phyloP scores from a whole-genome alignment of 23 tunicate species.

The Ciona savignyi region DNA sequence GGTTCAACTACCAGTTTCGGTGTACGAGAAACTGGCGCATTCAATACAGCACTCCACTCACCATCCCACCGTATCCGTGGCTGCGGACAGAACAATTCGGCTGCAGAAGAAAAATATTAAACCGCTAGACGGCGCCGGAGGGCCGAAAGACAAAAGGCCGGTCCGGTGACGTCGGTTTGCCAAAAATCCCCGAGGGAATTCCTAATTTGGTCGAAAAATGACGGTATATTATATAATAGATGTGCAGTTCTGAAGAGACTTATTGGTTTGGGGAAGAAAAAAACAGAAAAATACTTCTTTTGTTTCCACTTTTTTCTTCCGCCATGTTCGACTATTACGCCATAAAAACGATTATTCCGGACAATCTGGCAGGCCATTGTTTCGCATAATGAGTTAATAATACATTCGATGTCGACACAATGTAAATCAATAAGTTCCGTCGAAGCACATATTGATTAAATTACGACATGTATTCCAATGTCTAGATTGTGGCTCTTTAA shows the following conservation, averaged over 20 bases:
- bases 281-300: too few relatives aligned
- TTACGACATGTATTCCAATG: too few relatives aligned
- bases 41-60: slow-evolving; percentile 27
- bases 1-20: slow-evolving; percentile 79
- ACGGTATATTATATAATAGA: too few relatives aligned
- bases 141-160: background rate
- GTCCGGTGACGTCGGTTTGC: background rate
- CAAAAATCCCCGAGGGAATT: too few relatives aligned
- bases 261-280: too few relatives aligned
- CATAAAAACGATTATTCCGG: background rate
- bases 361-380: background rate
- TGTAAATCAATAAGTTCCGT: background rate
- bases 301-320: too few relatives aligned
- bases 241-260: too few relatives aligned
- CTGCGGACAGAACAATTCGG: slow-evolving; percentile 30
- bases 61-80: slow-evolving; percentile 22
- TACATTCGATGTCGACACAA: background rate
- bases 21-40: slow-evolving; percentile 72
- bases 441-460: too few relatives aligned
- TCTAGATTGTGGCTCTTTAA: too few relatives aligned
- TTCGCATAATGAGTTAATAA: background rate
- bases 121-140: background rate
- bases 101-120: slow-evolving; percentile 3
- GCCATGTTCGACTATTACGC: too few relatives aligned
- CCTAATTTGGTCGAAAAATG: too few relatives aligned